Evolutionary conservation across 1,140 invertebrate species (phyloP).

Genomic region (Drosophila busckii): DNA sequence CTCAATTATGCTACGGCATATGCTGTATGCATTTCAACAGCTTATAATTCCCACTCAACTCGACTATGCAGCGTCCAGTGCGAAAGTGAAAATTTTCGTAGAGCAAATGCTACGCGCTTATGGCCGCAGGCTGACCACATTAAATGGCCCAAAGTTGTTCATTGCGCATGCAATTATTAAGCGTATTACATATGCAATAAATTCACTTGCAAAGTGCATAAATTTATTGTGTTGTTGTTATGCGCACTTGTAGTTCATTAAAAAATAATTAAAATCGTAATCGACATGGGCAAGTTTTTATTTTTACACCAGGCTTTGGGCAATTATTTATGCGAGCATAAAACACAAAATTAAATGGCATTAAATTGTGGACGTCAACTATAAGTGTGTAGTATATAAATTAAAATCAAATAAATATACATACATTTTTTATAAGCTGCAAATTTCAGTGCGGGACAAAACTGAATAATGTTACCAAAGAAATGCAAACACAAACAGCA

Average conservation of each 20-base stretch:
- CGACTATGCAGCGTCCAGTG: neutral
- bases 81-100: conserved; percentile 57
- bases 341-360: conserved; percentile 70
- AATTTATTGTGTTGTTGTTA: conserved; percentile 41
- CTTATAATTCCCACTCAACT: too few species aligned
- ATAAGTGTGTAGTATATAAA: conserved; percentile 68
- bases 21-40: too few species aligned
- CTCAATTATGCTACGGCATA: too few species aligned
- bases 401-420: conserved; percentile 61
- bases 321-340: conserved; percentile 69
- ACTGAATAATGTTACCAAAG: neutral
- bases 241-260: conserved; percentile 65
- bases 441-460: neutral
- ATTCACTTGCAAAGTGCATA: conserved; percentile 61
- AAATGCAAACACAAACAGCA: conserved; percentile 1
- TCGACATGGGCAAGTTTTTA: conserved; percentile 65
- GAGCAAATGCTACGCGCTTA: neutral
- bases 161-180: conserved; percentile 21
- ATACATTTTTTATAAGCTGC: conserved; percentile 38
- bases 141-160: conserved; percentile 14
- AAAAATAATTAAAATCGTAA: conserved; percentile 75
- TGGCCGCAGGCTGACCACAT: conserved; percentile 7
- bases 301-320: conserved; percentile 64
- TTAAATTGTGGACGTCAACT: conserved; percentile 71
- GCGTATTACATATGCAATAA: conserved; percentile 65